phyloP scores from a whole-genome alignment of 2,113 vertebrate genomes.

The Anser cygnoides region DNA sequence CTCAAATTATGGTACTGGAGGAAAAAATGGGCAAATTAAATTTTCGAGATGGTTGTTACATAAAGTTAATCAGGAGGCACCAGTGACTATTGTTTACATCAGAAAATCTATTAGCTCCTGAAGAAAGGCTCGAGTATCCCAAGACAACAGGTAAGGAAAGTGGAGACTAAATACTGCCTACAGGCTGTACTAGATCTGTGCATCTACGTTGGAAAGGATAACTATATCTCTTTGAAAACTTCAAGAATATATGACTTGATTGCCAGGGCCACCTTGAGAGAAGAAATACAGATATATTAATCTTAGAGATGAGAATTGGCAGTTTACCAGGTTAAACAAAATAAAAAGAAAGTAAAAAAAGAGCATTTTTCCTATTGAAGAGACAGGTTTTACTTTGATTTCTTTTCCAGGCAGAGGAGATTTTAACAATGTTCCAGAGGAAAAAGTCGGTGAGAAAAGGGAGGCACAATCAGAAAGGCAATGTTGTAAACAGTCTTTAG shows the following conservation, averaged over 20 bases:
- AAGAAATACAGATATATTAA: neutral
- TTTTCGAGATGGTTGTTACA: neutral
- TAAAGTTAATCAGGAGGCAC: neutral
- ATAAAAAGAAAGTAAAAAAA: neutral
- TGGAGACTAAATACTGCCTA: neutral
- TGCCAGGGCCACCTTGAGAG: neutral
- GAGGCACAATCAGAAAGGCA: neutral
- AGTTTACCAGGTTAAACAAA: neutral
- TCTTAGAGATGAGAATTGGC: neutral
- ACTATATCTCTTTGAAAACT: neutral
- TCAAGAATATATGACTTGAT: neutral
- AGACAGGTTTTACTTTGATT: neutral
- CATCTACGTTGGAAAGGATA: neutral
- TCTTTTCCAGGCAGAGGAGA: neutral
- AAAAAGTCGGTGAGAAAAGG: neutral
- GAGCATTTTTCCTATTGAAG: neutral
- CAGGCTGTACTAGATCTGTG: neutral
- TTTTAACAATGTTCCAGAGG: neutral
- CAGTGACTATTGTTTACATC: neutral
- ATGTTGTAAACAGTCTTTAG: neutral
- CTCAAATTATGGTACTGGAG: neutral
- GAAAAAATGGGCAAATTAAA: accelerated
- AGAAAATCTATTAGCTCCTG: neutral
- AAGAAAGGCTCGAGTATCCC: neutral
- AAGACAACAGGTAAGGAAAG: neutral